These are phyloP conservation scores for Hydrolagus affinis DNA, from an alignment of 2,113 vertebrate species.

Conservation along the genomic window DNA sequence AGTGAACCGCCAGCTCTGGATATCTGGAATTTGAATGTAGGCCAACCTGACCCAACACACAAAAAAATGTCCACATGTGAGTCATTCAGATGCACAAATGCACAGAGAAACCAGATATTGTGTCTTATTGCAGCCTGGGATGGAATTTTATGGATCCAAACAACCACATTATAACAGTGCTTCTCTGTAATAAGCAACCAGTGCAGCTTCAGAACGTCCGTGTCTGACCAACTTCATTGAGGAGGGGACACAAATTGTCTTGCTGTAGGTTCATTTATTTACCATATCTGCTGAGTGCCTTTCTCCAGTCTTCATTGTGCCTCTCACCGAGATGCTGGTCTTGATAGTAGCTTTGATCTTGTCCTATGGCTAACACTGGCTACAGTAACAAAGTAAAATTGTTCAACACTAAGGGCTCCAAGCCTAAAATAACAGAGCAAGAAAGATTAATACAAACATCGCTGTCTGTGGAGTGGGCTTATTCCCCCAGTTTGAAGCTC, in stretches of 20 bases:
- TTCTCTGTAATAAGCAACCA: too few species aligned
- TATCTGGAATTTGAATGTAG: too few species aligned
- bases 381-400: constrained; percentile 38
- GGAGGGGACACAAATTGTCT: not conserved
- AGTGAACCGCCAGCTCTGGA: too few species aligned
- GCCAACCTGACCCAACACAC: too few species aligned
- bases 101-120: too few species aligned
- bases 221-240: too few species aligned
- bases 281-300: constrained; percentile 67
- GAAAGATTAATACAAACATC: constrained; percentile 28
- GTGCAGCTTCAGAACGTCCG: too few species aligned
- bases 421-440: constrained; percentile 30
- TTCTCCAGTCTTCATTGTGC: constrained; percentile 64
- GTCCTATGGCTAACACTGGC: constrained; percentile 45
- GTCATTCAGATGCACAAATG: too few species aligned
- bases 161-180: too few species aligned
- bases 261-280: constrained; percentile 35
- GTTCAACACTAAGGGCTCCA: constrained; percentile 31
- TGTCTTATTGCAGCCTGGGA: too few species aligned
- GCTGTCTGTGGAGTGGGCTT: not conserved
- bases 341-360: constrained; percentile 87
- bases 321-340: constrained; percentile 66
- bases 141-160: too few species aligned
- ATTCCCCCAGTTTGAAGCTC: not conserved
- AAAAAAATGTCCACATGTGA: too few species aligned